Evolutionary conservation across 2,888 invertebrate genomes (phyloP).

Genomic region (Phengaris arion): DNA sequence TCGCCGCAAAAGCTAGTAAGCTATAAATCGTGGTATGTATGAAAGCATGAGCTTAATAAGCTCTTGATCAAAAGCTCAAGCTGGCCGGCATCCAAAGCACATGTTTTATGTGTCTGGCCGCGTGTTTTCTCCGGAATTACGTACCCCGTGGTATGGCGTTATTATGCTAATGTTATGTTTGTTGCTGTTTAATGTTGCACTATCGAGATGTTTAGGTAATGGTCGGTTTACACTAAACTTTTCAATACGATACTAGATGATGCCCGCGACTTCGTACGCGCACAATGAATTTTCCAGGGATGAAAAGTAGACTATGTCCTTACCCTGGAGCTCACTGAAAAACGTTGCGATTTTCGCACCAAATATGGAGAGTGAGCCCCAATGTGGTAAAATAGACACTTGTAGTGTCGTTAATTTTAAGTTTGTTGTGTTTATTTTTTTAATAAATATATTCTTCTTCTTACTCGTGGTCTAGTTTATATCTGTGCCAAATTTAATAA

Average conservation of each 20-base stretch:
- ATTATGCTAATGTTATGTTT: slow-evolving; percentile 39
- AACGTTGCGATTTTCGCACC: too few relatives aligned
- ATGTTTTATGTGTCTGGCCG: slow-evolving; percentile 55
- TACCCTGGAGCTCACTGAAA: too few relatives aligned
- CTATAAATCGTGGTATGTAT: background rate
- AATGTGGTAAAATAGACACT: too few relatives aligned
- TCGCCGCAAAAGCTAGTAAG: background rate
- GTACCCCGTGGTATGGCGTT: slow-evolving; percentile 35
- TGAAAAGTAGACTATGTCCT: too few relatives aligned
- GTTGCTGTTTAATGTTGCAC: slow-evolving; percentile 24
- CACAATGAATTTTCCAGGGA: too few relatives aligned
- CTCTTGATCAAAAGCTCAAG: slow-evolving; percentile 30
- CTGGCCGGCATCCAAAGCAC: slow-evolving; percentile 49
- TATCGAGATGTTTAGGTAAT: slow-evolving; percentile 3
- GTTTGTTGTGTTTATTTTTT: too few relatives aligned
- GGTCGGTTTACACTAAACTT: background rate
- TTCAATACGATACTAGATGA: background rate
- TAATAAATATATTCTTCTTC: too few relatives aligned
- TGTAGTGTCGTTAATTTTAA: too few relatives aligned
- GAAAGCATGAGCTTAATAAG: slow-evolving; percentile 15
- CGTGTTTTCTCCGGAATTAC: slow-evolving; percentile 44
- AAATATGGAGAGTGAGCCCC: too few relatives aligned
- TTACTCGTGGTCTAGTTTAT: too few relatives aligned
- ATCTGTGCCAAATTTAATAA: too few relatives aligned
- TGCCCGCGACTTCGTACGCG: too few relatives aligned